These are phyloP conservation scores for Drosophila limbata DNA, from an alignment of 2,888 invertebrate genomes.

Conservation along the genomic window DNA sequence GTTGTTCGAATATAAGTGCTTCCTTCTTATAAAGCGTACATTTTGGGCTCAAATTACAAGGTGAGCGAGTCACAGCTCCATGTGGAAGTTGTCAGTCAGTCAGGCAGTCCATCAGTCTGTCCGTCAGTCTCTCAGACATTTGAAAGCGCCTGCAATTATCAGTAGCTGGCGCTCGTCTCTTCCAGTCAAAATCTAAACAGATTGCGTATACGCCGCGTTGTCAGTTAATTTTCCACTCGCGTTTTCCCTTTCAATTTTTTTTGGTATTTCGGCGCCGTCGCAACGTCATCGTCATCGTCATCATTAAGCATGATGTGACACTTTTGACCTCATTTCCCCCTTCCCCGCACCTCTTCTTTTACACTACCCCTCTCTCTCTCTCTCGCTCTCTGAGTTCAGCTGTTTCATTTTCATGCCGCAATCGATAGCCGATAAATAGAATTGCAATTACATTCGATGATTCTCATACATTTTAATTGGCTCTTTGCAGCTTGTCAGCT, in stretches of 20 bases:
- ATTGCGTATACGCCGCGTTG: slow-evolving; percentile 74
- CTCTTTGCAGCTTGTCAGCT: slow-evolving; percentile 20
- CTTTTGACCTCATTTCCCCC: slow-evolving; percentile 75
- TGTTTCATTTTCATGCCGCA: slow-evolving; percentile 19
- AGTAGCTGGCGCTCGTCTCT: slow-evolving; percentile 59
- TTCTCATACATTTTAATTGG: slow-evolving; percentile 56
- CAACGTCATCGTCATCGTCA: slow-evolving; percentile 72
- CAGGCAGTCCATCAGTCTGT: slow-evolving; percentile 18
- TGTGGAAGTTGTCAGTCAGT: slow-evolving; percentile 75
- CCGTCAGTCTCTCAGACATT: slow-evolving; percentile 48
- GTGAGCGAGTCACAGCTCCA: slow-evolving; percentile 71
- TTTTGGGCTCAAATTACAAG: slow-evolving; percentile 84
- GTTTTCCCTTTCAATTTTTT: slow-evolving; percentile 35
- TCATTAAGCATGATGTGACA: slow-evolving; percentile 84
- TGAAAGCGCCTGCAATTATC: slow-evolving; percentile 75
- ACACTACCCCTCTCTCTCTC: too few relatives aligned
- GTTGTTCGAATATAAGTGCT: slow-evolving; percentile 76
- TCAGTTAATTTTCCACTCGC: slow-evolving; percentile 69
- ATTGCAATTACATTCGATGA: slow-evolving; percentile 15
- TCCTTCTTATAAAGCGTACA: slow-evolving; percentile 68
- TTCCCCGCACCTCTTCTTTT: too few relatives aligned
- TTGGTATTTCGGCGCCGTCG: slow-evolving; percentile 48
- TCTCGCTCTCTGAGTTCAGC: neutral
- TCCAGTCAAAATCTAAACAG: slow-evolving; percentile 22
- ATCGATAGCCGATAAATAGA: slow-evolving; percentile 59